phyloP scores from a whole-genome alignment of 2,797 vertebrate genomes.

The Aplochiton taeniatus region DNA sequence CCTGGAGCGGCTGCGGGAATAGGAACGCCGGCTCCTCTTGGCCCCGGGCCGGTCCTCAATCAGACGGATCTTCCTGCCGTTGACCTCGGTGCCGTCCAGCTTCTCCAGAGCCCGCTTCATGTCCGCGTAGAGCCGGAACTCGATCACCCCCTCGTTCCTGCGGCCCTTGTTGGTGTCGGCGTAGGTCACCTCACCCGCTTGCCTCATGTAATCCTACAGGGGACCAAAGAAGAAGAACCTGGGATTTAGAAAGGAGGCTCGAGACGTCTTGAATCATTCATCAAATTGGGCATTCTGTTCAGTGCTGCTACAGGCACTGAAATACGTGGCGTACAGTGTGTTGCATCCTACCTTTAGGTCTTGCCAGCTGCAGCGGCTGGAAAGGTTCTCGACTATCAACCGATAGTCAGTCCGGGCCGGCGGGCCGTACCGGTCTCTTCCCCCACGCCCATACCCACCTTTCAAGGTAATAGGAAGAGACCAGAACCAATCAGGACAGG shows the following conservation, averaged over 20 bases:
- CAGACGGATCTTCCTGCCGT: slow-evolving; percentile 94
- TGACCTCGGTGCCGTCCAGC: slow-evolving; percentile 94
- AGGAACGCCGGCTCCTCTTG: slow-evolving; percentile 82
- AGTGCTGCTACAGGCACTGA: too few species aligned
- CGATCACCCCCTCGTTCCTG: slow-evolving; percentile 95
- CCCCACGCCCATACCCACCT: slow-evolving; percentile 94
- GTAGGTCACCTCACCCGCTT: slow-evolving; percentile 98
- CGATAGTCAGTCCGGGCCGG: slow-evolving; percentile 95
- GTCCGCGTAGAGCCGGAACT: slow-evolving; percentile 95
- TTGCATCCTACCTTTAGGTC: slow-evolving; percentile 87
- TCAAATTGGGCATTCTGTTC: too few species aligned
- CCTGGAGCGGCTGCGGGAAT: slow-evolving; percentile 93
- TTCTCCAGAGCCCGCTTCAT: slow-evolving; percentile 98
- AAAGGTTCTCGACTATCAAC: slow-evolving; percentile 97
- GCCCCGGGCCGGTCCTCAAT: slow-evolving; percentile 94
- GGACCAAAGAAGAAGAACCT: slow-evolving; percentile 14
- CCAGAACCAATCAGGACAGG: slow-evolving; percentile 54
- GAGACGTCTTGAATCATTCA: too few species aligned
- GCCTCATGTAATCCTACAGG: slow-evolving; percentile 95
- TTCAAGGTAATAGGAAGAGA: slow-evolving; percentile 78
- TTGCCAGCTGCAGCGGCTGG: slow-evolving; percentile 98
- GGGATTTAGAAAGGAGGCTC: too few species aligned
- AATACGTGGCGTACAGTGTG: too few species aligned
- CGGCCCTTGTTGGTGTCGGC: slow-evolving; percentile 95
- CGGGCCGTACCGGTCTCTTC: slow-evolving; percentile 93